phyloP scores from a whole-genome alignment of 2,888 invertebrate genomes.

The Entomobrya proxima region DNA sequence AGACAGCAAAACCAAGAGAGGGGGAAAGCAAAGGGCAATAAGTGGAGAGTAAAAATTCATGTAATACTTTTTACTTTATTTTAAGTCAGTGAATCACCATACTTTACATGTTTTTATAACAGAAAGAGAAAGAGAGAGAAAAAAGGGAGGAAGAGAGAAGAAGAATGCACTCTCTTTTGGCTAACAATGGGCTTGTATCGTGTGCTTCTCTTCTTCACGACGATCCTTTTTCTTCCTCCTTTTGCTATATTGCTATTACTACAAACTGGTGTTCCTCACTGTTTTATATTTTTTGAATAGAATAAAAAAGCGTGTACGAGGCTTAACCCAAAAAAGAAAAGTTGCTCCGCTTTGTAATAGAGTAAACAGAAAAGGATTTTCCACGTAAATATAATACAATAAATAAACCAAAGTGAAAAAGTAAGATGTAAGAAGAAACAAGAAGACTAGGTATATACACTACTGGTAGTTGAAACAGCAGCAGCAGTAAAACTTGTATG shows the following conservation, averaged over 20 bases:
- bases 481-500: too few relatives aligned
- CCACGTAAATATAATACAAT: neutral
- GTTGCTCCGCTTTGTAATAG: neutral
- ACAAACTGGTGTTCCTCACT: neutral
- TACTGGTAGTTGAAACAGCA: too few relatives aligned
- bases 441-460: too few relatives aligned
- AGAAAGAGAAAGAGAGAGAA: constrained; percentile 1
- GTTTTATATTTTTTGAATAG: neutral
- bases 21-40: constrained; percentile 52
- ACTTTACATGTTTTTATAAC: constrained; percentile 55
- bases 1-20: neutral
- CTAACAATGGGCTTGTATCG: constrained; percentile 28
- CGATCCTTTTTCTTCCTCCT: neutral
- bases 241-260: too few relatives aligned
- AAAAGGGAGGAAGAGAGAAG: neutral
- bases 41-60: constrained; percentile 69
- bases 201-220: neutral
- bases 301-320: constrained; percentile 5
- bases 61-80: constrained; percentile 65
- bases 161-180: neutral
- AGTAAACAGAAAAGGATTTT: constrained; percentile 5
- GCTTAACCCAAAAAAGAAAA: constrained; percentile 24
- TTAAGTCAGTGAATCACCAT: constrained; percentile 66
- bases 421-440: neutral
- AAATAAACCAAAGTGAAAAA: neutral